phyloP scores from a whole-genome alignment of 1,140 invertebrate genomes.

The Nasonia vitripennis region DNA sequence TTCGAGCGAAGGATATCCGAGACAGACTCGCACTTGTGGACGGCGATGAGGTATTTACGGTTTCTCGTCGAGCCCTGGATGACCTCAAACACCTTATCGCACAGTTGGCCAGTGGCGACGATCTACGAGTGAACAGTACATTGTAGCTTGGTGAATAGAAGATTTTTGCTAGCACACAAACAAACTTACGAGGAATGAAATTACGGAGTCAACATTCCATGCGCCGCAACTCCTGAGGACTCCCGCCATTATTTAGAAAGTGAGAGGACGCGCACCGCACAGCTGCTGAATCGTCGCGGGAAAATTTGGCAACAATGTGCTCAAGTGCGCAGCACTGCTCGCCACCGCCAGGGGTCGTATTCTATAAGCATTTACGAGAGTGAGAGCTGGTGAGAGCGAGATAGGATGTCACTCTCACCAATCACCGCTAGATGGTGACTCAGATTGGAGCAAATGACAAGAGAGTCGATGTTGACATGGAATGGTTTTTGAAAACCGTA shows the following conservation, averaged over 20 bases:
- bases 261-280: not conserved
- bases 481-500: too few species aligned
- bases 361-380: too few species aligned
- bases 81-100: constrained; percentile 61
- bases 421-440: too few species aligned
- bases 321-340: too few species aligned
- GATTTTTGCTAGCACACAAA: not conserved
- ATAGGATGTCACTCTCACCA: too few species aligned
- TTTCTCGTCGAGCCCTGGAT: constrained; percentile 58
- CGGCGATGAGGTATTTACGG: constrained; percentile 57
- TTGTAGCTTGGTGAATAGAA: not conserved
- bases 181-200: constrained; percentile 65
- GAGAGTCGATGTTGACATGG: too few species aligned
- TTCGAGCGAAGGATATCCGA: constrained; percentile 55
- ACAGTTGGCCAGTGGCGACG: constrained; percentile 63
- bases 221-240: constrained; percentile 59
- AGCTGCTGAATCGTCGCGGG: not conserved
- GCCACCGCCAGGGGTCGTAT: too few species aligned
- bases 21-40: constrained; percentile 68
- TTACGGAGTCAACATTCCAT: constrained; percentile 56
- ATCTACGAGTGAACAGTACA: constrained; percentile 57
- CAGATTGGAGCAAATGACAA: too few species aligned
- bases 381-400: too few species aligned
- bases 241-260: constrained; percentile 62
- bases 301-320: not conserved